phyloP scores from a whole-genome alignment of 1,140 invertebrate species.

The Anastrepha ludens region DNA sequence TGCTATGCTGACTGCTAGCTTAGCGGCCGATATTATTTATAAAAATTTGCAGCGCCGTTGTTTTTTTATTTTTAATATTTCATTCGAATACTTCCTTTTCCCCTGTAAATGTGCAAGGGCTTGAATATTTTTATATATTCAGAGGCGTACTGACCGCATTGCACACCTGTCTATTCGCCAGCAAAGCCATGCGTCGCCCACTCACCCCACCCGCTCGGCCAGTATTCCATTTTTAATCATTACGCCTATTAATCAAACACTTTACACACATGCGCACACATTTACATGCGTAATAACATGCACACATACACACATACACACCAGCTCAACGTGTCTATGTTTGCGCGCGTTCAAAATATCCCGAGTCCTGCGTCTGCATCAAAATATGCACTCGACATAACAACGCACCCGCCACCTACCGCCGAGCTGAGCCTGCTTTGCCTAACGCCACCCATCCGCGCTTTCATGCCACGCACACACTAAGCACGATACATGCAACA shows the following conservation, averaged over 20 bases:
- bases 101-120: background rate
- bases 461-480: background rate
- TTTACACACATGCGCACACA: conserved; percentile 18
- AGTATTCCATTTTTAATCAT: conserved; percentile 49
- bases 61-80: background rate
- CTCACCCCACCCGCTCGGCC: background rate
- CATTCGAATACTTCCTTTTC: background rate
- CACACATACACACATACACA: conserved; percentile 3
- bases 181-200: background rate
- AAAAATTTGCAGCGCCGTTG: background rate
- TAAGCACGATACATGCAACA: conserved; percentile 5
- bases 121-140: conserved; percentile 14
- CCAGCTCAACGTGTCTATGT: background rate
- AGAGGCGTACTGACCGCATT: background rate
- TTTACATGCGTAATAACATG: background rate
- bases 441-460: background rate
- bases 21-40: conserved; percentile 37
- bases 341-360: background rate
- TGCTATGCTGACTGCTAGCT: conserved; percentile 17
- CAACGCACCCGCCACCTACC: conserved; percentile 3
- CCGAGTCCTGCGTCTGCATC: background rate
- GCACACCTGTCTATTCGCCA: background rate
- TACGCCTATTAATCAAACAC: conserved; percentile 44
- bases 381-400: conserved; percentile 8
- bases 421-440: background rate